Percentiles rank a stretch among this genome's conserved stretches.
phyloP scores from a whole-genome alignment of 2,797 vertebrate genomes.

The Sylvia borin region DNA sequence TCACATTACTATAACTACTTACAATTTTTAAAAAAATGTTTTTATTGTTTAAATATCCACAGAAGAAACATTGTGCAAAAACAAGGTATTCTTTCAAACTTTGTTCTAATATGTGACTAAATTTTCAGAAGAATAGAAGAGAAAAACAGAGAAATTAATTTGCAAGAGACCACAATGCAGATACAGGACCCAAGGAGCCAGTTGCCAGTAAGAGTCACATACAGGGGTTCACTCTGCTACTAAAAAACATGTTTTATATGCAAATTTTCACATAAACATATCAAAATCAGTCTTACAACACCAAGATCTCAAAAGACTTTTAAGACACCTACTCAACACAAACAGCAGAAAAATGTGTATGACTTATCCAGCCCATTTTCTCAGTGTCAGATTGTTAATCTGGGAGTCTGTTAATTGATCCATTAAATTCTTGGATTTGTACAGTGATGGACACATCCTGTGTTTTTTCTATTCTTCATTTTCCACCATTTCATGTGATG shows the following conservation, averaged over 20 bases:
- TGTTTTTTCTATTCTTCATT: not conserved
- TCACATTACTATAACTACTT: not conserved
- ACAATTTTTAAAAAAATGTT: not conserved
- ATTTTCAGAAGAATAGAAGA: not conserved
- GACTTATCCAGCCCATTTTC: not conserved
- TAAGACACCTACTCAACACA: not conserved
- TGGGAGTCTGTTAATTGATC: not conserved
- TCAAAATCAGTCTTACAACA: not conserved
- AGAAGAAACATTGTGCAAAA: not conserved
- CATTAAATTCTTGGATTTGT: not conserved
- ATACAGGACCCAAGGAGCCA: not conserved
- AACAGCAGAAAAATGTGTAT: not conserved
- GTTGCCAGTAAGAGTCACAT: not conserved
- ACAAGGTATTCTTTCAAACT: not conserved
- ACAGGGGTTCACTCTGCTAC: not conserved
- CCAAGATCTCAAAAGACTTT: not conserved
- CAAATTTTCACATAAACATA: not conserved
- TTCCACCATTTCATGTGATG: not conserved
- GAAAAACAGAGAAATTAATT: not conserved
- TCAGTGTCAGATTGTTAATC: not conserved
- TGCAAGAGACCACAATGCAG: not conserved
- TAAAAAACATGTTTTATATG: not conserved
- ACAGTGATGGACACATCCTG: rapidly evolving
- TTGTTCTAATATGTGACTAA: not conserved
- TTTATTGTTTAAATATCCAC: not conserved